A percentile compares a stretch with the other conserved stretches of the same genome.
Conservation (phyloP, 2,888 invertebrate species). For the Mylabris sibirica region DNA sequence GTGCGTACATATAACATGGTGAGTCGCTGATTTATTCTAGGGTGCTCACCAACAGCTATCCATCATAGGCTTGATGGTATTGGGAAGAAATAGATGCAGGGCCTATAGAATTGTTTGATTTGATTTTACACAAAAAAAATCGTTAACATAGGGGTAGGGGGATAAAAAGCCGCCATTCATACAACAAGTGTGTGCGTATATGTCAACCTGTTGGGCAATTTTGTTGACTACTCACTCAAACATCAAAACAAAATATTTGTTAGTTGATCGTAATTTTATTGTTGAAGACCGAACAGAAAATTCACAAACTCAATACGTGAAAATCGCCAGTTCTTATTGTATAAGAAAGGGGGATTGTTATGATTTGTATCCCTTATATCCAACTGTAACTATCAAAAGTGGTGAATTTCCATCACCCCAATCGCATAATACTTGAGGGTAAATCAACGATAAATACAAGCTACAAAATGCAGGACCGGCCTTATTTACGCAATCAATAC, state of each 20-base stretch:
- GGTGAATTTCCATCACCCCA: slow-evolving; percentile 53
- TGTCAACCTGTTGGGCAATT: slow-evolving; percentile 8
- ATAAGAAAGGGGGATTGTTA: slow-evolving; percentile 50
- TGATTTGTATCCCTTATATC: slow-evolving; percentile 56
- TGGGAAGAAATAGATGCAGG: slow-evolving; percentile 8
- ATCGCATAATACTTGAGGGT: slow-evolving; percentile 47
- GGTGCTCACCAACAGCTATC: slow-evolving; percentile 31
- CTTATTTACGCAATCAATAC: neutral
- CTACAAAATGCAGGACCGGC: neutral
- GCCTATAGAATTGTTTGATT: slow-evolving; percentile 16
- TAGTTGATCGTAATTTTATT: too few relatives aligned
- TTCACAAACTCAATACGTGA: slow-evolving; percentile 28
- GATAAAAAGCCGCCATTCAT: neutral
- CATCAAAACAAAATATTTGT: neutral
- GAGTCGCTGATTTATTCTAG: slow-evolving; percentile 40
- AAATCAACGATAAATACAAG: slow-evolving; percentile 41
- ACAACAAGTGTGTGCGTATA: neutral
- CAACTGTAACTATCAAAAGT: slow-evolving; percentile 54
- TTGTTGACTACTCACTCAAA: neutral
- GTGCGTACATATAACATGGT: slow-evolving; percentile 26
- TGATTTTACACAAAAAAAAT: slow-evolving; percentile 7
- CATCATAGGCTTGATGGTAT: slow-evolving; percentile 22
- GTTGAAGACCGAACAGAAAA: neutral
- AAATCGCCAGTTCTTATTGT: slow-evolving; percentile 48
- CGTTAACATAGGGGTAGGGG: neutral